Evolutionary conservation across 2,113 vertebrate species (phyloP).

Genomic region (Albula goreensis): DNA sequence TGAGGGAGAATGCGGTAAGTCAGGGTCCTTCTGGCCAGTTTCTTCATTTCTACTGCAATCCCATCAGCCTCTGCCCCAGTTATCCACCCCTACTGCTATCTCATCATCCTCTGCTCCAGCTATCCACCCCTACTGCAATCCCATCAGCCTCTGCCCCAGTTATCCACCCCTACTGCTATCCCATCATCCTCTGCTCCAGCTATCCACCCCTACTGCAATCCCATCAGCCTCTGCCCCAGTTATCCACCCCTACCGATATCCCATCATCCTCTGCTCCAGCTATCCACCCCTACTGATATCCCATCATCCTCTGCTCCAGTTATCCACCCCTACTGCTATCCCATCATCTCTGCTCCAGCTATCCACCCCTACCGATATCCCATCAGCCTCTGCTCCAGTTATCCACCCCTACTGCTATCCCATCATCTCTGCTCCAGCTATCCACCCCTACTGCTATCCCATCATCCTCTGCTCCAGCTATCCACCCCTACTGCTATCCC

Average conservation of each 20-base stretch:
- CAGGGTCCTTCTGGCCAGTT: neutral
- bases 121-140: no score
- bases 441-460: no score
- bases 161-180: no score
- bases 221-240: neutral
- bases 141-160: no score
- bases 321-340: neutral
- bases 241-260: neutral
- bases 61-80: neutral
- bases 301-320: neutral
- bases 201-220: no score
- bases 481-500: no score
- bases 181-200: no score
- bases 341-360: neutral
- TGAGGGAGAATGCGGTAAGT: constrained; percentile 80
- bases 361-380: neutral
- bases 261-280: no score
- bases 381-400: neutral
- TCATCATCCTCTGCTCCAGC: no score
- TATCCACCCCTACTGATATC: no score
- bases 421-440: neutral
- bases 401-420: neutral
- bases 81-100: neutral
- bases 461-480: no score
- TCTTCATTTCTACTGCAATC: neutral